Conservation (phyloP, 2,888 invertebrate species). For the Tenodera sinensis region DNA sequence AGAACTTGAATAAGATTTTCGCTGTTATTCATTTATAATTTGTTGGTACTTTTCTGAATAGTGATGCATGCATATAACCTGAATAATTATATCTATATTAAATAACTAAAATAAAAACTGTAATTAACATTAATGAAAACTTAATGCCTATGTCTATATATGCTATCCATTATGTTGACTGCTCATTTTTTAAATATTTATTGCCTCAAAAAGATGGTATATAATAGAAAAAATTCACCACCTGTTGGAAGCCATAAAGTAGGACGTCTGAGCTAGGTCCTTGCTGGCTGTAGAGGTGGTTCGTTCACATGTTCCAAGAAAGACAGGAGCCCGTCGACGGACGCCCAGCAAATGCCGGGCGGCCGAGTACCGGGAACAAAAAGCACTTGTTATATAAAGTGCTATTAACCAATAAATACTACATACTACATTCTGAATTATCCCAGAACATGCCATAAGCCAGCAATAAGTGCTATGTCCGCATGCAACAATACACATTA, state of each 20-base stretch:
- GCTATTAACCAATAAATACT: not conserved
- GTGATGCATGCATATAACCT: too few species aligned
- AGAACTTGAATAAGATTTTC: too few species aligned
- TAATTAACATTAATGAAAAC: too few species aligned
- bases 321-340: not conserved
- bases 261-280: constrained; percentile 95
- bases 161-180: too few species aligned
- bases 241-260: constrained; percentile 98
- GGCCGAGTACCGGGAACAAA: constrained; percentile 29
- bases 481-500: not conserved
- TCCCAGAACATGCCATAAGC: not conserved
- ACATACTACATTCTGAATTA: not conserved
- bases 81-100: too few species aligned
- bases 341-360: constrained; percentile 11
- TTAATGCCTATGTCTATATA: too few species aligned
- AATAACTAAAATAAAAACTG: too few species aligned
- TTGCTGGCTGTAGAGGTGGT: constrained; percentile 69
- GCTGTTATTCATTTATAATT: too few species aligned
- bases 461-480: too few species aligned
- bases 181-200: too few species aligned
- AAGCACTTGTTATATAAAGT: constrained; percentile 29
- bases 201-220: too few species aligned
- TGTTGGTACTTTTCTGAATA: too few species aligned
- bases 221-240: constrained; percentile 39
- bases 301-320: constrained; percentile 1